Conservation (phyloP, 2,113 vertebrate species). For the Camelus bactrianus region DNA sequence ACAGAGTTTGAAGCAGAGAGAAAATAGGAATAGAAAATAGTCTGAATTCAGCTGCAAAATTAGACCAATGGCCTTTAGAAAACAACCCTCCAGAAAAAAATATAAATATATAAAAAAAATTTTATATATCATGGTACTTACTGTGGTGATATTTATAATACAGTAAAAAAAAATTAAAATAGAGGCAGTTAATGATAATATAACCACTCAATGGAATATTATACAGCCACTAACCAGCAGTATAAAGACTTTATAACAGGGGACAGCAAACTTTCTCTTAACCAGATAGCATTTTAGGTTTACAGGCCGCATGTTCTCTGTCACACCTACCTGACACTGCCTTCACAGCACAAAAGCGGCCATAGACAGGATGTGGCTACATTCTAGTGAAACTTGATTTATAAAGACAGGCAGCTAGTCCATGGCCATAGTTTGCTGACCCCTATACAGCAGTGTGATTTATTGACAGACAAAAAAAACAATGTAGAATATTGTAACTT, state of each 20-base stretch:
- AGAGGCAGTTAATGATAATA: not conserved
- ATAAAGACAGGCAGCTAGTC: not conserved
- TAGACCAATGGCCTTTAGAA: not conserved
- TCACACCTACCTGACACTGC: not conserved
- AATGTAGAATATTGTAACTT: not conserved
- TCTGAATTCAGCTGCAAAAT: constrained; percentile 14
- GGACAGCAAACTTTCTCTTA: not conserved
- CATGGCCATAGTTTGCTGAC: not conserved
- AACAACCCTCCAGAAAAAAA: not conserved
- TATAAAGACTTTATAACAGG: not conserved
- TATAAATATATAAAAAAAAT: too few relatives aligned
- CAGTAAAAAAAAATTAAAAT: not conserved
- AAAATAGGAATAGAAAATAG: not conserved
- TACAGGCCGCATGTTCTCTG: not conserved
- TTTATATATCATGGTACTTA: not conserved
- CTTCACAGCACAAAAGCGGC: not conserved
- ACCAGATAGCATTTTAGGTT: not conserved
- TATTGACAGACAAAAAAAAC: not conserved
- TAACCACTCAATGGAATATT: not conserved
- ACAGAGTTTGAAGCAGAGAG: not conserved
- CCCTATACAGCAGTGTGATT: not conserved
- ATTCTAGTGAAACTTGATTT: not conserved
- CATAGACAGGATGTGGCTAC: not conserved
- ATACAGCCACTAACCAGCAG: not conserved
- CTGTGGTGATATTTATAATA: not conserved